Conservation (phyloP, 2,113 vertebrate genomes). For the Rhynchopsitta pachyrhyncha region DNA sequence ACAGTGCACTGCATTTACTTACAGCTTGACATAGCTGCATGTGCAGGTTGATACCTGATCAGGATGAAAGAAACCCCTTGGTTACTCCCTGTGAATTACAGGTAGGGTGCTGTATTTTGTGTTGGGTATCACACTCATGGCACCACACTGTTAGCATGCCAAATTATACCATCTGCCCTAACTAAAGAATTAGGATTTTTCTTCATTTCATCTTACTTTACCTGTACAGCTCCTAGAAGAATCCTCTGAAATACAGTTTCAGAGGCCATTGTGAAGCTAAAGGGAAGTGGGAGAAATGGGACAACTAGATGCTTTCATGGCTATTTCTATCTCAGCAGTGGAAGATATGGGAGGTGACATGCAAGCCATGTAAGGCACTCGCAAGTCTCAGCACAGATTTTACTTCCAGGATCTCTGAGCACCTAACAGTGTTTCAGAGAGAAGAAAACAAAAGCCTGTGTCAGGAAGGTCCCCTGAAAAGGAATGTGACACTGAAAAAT, state of each 20-base stretch:
- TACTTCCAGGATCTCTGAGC: background rate
- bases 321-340: background rate
- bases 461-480: background rate
- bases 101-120: background rate
- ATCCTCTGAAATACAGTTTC: background rate
- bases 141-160: background rate
- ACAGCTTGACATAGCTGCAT: rapidly evolving
- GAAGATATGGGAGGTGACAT: background rate
- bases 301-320: background rate
- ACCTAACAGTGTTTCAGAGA: background rate
- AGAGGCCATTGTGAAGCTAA: background rate
- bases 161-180: background rate
- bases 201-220: background rate
- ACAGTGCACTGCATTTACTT: background rate
- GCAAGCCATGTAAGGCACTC: background rate
- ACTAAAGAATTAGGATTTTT: background rate
- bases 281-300: background rate
- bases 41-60: background rate
- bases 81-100: background rate
- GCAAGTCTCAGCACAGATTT: background rate
- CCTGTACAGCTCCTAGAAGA: background rate
- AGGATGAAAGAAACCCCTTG: background rate
- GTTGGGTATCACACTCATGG: rapidly evolving
- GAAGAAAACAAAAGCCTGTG: background rate
- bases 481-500: background rate